Conservation (phyloP, 1,140 invertebrate species). For the Glossosoma conforme region DNA sequence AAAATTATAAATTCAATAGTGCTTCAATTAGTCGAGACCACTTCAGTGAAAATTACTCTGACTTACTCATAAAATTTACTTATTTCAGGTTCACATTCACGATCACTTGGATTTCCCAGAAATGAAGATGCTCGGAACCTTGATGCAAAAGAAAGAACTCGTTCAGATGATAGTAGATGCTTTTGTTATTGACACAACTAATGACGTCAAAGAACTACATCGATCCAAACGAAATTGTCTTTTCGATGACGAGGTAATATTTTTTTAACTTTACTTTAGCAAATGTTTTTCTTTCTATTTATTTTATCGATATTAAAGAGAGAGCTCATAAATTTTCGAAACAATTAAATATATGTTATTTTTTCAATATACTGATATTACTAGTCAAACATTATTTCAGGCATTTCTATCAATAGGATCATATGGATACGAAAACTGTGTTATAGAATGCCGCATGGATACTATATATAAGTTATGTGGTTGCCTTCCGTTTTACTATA, state of each 20-base stretch:
- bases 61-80: too few relatives aligned
- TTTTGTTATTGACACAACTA: slow-evolving; percentile 23
- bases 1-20: too few relatives aligned
- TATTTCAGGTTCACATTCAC: slow-evolving; percentile 21
- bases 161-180: slow-evolving; percentile 22
- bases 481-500: slow-evolving; percentile 27
- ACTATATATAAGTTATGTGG: slow-evolving; percentile 17
- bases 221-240: slow-evolving; percentile 19
- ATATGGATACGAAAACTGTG: slow-evolving; percentile 28
- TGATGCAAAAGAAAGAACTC: slow-evolving; percentile 18
- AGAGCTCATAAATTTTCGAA: too few relatives aligned
- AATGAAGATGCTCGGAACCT: slow-evolving; percentile 14
- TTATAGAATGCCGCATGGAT: slow-evolving; percentile 27
- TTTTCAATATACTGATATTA: too few relatives aligned
- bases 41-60: too few relatives aligned
- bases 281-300: not conserved
- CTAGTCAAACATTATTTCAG: slow-evolving; percentile 19
- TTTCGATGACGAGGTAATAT: slow-evolving; percentile 23
- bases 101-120: slow-evolving; percentile 20
- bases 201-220: slow-evolving; percentile 26
- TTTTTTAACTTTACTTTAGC: not conserved
- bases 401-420: slow-evolving; percentile 14
- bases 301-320: too few relatives aligned
- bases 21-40: too few relatives aligned
- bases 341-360: too few relatives aligned